phyloP scores from a whole-genome alignment of 2,888 invertebrate genomes.

The Cerastis leucographa region DNA sequence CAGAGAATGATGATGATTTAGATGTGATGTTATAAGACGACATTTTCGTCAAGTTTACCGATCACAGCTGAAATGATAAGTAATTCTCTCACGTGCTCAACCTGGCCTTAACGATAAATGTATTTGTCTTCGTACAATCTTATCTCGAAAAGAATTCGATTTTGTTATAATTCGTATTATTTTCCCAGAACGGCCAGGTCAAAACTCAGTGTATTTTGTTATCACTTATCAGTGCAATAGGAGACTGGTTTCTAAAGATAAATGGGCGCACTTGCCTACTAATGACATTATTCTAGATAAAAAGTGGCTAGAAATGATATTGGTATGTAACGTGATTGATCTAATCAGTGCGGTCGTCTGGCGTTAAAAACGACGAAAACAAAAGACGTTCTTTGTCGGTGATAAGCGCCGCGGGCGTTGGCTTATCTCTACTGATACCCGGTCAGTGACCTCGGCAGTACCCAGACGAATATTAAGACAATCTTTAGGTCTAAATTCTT shows the following conservation, averaged over 20 bases:
- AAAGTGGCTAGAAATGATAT: constrained; percentile 49
- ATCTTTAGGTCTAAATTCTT: constrained; percentile 62
- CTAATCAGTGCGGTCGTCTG: constrained; percentile 80
- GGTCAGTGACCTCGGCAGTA: constrained; percentile 83
- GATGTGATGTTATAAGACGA: background rate
- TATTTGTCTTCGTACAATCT: constrained; percentile 35
- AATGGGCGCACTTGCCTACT: constrained; percentile 15
- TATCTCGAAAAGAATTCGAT: constrained; percentile 38
- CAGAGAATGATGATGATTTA: background rate
- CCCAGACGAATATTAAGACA: constrained; percentile 77
- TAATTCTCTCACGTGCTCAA: constrained; percentile 15
- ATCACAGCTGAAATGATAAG: constrained; percentile 14
- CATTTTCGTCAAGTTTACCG: constrained; percentile 5
- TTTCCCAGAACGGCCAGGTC: constrained; percentile 3
- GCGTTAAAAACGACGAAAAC: constrained; percentile 85
- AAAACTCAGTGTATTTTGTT: constrained; percentile 17
- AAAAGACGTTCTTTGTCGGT: constrained; percentile 86
- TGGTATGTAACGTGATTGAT: constrained; percentile 73
- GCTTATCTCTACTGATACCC: constrained; percentile 87
- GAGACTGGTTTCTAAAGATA: constrained; percentile 28
- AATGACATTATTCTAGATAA: constrained; percentile 39
- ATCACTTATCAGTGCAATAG: constrained; percentile 39
- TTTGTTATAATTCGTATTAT: constrained; percentile 3
- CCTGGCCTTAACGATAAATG: constrained; percentile 25
- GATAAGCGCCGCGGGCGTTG: constrained; percentile 85